Base-by-base conservation (phyloP, 2,888 invertebrate species). In the Callyntrura sp. region DNA sequence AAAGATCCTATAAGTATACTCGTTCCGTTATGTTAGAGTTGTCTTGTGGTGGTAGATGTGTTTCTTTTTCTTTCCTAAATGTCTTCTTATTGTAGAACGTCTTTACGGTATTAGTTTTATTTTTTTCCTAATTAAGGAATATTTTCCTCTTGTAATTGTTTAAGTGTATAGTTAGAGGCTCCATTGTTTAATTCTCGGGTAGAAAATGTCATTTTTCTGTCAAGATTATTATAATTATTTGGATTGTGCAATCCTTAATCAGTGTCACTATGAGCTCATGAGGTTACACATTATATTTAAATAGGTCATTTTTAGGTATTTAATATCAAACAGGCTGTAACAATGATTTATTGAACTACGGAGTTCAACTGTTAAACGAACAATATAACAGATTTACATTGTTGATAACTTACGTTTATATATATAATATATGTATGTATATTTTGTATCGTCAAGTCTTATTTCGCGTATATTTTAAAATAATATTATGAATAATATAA, bases 191-290 rank as follows among this genome's bases (percentile, higher is more conserved):
- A 51, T 81, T 82, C 55, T 81, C 81, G 88, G 76, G 88, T 89
- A 89, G 60, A 84, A 84, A 88, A 88, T 89, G 88, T 89, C 88
- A 89, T 89, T 89, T 89, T 88, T 81, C 65, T 60, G 84, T 89
- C 65, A 76, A 51, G 35, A 60, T 86, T 79, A 79, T 73, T 79
- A 79, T 68, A 79, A 35, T 35, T 51, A 20, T 81, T 81, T 73
- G 14, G 9, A 76, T 76, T 43, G 35, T 88, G 35, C 35, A 81
- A 57, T 82, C 55, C 51, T 57, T 70, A 78, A 48, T 83, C 88
- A 89, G 88, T 89, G 88, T 84, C 83, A 73, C 62, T 89, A 83
- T 84, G 78, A 89, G 88, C 84, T 89, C 88, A 84, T 89, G 51
- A 89, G 76, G 88, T 89, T 89, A 60, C 88, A 84, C 84, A 87